Base-by-base conservation (phyloP, 2,888 invertebrate genomes). In the Sinohyriopsis cumingii region DNA sequence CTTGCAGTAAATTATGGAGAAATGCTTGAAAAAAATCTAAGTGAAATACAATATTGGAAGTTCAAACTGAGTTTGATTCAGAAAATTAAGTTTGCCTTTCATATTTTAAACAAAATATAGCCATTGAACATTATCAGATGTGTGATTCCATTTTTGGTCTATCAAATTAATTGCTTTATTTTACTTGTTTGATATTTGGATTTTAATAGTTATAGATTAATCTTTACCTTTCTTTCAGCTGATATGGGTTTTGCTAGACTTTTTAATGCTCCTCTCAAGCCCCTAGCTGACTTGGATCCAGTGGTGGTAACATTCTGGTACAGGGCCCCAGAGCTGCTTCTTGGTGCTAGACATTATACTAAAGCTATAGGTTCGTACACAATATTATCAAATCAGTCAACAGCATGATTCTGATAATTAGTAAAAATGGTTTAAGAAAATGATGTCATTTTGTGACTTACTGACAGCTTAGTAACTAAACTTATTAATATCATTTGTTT, bases 251-350 rank as follows among this genome's bases (percentile, higher is more conserved):
- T 99, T 92, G 99, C 99, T 0, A 92, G 99, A 76, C 92, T 99
- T 65, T 99, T 99, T 89, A 98, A 99, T 92, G 97, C 98, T 3
- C 99, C 99, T 0, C 91, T 99, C 68, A 99, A 99, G 90, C 98
- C 99, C 0, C 91, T 99, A 57, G 99, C 99, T 18, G 99, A 99
- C 91, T 92, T 99, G 80, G 99, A 99, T 92, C 99, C 99, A 7
- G 99, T 99, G 3, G 99, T 99, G 60, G 99, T 99, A 4, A 99
- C 99, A 79, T 99, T 99, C 91, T 99, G 99, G 98, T 99, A 99
- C 91, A 93, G 99, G 87, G 99, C 99, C 3, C 99, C 99, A 0
- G 99, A 99, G 90, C 90, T 98, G 70, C 91, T 98, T 64, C 92
- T 98, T 33, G 98, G 90, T 25, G 98, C 98, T 54, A 93, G 98